These are phyloP conservation scores for Odontomyia ornata DNA, from an alignment of 2,888 invertebrate genomes.

Conservation along the genomic window DNA sequence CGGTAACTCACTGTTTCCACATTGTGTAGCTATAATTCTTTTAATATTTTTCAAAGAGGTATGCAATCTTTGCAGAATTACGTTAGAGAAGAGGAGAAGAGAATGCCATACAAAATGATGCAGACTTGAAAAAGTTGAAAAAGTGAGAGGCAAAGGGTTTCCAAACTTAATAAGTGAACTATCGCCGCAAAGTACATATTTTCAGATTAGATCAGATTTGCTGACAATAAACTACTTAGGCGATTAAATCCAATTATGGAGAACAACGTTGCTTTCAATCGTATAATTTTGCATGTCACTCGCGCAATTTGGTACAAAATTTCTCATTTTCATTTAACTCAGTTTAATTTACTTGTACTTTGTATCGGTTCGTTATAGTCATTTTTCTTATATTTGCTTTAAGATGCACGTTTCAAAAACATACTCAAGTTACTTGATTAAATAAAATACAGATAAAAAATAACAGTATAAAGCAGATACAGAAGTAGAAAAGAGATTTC, in stretches of 20 bases:
- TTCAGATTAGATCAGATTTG: conserved; percentile 5
- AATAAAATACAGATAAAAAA: conserved; percentile 8
- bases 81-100: conserved; percentile 36
- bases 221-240: not conserved
- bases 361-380: conserved; percentile 30
- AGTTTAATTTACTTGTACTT: conserved; percentile 34
- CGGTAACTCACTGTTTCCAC: not conserved
- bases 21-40: not conserved
- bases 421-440: conserved; percentile 5
- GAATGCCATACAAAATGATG: conserved; percentile 49
- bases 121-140: conserved; percentile 40
- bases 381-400: not conserved
- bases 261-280: not conserved
- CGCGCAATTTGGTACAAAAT: too few species aligned
- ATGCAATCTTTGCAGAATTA: not conserved
- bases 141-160: conserved; percentile 35
- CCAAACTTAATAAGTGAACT: conserved; percentile 7
- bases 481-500: conserved; percentile 25
- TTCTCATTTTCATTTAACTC: not conserved
- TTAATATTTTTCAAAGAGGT: not conserved
- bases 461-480: conserved; percentile 15
- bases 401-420: not conserved
- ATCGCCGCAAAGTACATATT: conserved; percentile 39
- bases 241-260: not conserved
- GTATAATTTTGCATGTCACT: not conserved